Evolutionary conservation across 2,888 invertebrate species (phyloP).

Genomic region (Chymomyza amoena): DNA sequence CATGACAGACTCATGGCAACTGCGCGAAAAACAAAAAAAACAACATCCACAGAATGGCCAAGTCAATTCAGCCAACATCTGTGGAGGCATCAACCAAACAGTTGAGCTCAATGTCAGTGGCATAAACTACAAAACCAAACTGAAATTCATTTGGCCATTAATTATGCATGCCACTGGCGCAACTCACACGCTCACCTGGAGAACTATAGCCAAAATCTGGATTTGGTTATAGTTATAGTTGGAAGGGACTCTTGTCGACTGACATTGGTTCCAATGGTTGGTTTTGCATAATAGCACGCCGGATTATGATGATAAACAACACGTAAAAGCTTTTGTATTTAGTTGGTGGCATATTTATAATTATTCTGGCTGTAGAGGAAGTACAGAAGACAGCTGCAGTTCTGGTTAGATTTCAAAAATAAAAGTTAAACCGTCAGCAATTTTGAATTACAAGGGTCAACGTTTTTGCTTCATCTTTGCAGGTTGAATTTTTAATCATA

Average conservation of each 20-base stretch:
- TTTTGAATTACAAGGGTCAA: too few relatives aligned
- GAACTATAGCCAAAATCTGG: constrained; percentile 3
- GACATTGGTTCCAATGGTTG: constrained; percentile 65
- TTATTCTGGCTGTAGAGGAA: not conserved
- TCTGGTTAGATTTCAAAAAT: not conserved
- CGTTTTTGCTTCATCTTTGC: too few relatives aligned
- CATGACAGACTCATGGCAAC: constrained; percentile 45
- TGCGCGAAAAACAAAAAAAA: constrained; percentile 10
- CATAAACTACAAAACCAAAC: constrained; percentile 22
- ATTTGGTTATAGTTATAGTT: not conserved
- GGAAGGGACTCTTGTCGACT: constrained; percentile 48
- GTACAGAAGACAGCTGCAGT: not conserved
- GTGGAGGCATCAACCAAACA: constrained; percentile 18
- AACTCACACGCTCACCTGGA: constrained; percentile 1
- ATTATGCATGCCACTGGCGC: constrained; percentile 50
- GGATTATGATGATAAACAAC: not conserved
- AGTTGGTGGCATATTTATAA: not conserved
- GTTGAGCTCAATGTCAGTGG: constrained; percentile 43
- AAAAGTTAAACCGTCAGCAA: not conserved
- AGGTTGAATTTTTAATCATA: too few relatives aligned
- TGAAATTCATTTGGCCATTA: constrained; percentile 44
- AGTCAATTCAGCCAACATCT: constrained; percentile 15
- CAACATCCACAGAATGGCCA: constrained; percentile 5
- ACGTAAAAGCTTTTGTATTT: not conserved
- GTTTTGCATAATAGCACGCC: constrained; percentile 50